Conservation (phyloP, 2,888 invertebrate genomes). For the Thumatha senex region DNA sequence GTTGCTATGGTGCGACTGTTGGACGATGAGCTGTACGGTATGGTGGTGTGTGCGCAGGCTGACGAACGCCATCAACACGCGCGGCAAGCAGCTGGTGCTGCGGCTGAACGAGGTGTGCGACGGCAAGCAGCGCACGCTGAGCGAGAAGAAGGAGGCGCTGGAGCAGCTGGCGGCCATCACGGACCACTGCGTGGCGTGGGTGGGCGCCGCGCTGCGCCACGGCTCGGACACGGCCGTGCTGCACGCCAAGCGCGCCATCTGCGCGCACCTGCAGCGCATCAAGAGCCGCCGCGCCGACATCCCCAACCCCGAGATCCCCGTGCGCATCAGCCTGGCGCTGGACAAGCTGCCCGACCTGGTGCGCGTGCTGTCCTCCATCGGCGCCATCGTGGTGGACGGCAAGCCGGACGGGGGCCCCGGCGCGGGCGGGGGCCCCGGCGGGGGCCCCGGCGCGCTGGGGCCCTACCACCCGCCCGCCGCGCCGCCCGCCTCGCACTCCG, state of each 20-base stretch:
- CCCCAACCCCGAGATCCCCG: slow-evolving; percentile 95
- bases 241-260: slow-evolving; percentile 90
- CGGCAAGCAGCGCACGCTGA: slow-evolving; percentile 88
- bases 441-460: slow-evolving; percentile 26
- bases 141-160: slow-evolving; percentile 92
- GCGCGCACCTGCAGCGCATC: slow-evolving; percentile 88
- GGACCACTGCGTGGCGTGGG: slow-evolving; percentile 94
- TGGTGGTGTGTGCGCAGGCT: slow-evolving; percentile 71
- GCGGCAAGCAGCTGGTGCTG: slow-evolving; percentile 92
- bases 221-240: slow-evolving; percentile 93
- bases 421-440: slow-evolving; percentile 22
- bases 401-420: slow-evolving; percentile 85
- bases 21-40: not conserved
- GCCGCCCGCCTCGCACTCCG: slow-evolving; percentile 35
- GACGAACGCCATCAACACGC: slow-evolving; percentile 91
- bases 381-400: slow-evolving; percentile 92
- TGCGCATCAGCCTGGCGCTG: slow-evolving; percentile 90
- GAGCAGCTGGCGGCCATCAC: slow-evolving; percentile 92
- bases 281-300: slow-evolving; percentile 93
- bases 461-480: slow-evolving; percentile 44
- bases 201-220: slow-evolving; percentile 88
- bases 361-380: slow-evolving; percentile 90
- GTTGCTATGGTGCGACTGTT: no score
- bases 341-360: slow-evolving; percentile 92
- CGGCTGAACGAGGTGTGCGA: slow-evolving; percentile 90